phyloP scores from a whole-genome alignment of 2,888 invertebrate species.

The Hydraecia micacea region DNA sequence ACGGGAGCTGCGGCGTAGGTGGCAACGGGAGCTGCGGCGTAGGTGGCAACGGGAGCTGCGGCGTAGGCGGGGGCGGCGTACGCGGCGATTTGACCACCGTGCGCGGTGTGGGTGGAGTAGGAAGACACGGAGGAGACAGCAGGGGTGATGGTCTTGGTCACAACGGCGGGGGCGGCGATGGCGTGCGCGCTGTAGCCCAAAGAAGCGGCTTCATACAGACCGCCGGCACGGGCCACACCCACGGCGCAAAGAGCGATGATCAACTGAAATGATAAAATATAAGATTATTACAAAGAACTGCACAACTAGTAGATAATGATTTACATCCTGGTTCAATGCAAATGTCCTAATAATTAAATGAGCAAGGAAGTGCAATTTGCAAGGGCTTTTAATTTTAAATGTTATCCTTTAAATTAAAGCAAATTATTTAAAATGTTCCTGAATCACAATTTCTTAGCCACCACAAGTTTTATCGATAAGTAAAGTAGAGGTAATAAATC shows the following conservation, averaged over 20 bases:
- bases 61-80: slow-evolving; percentile 77
- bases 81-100: slow-evolving; percentile 70
- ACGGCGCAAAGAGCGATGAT: slow-evolving; percentile 91
- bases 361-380: neutral
- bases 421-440: slow-evolving; percentile 3
- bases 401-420: neutral
- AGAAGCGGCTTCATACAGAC: slow-evolving; percentile 85
- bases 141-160: slow-evolving; percentile 82
- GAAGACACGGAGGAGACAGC: slow-evolving; percentile 75
- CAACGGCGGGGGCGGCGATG: slow-evolving; percentile 79
- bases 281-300: slow-evolving; percentile 15
- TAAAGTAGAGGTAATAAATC: slow-evolving; percentile 36
- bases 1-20: slow-evolving; percentile 77
- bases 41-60: slow-evolving; percentile 76
- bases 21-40: slow-evolving; percentile 66
- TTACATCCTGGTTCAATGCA: slow-evolving; percentile 25
- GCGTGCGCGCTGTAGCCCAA: slow-evolving; percentile 87
- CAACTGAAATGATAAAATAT: slow-evolving; percentile 79
- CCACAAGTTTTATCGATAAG: slow-evolving; percentile 22
- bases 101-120: slow-evolving; percentile 74
- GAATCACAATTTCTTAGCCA: slow-evolving; percentile 1
- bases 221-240: slow-evolving; percentile 90
- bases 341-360: neutral
- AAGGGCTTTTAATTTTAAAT: slow-evolving; percentile 9
- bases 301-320: neutral